Evolutionary conservation across 2,797 vertebrate species (phyloP).

Genomic region (Sphaeramia orbicularis): DNA sequence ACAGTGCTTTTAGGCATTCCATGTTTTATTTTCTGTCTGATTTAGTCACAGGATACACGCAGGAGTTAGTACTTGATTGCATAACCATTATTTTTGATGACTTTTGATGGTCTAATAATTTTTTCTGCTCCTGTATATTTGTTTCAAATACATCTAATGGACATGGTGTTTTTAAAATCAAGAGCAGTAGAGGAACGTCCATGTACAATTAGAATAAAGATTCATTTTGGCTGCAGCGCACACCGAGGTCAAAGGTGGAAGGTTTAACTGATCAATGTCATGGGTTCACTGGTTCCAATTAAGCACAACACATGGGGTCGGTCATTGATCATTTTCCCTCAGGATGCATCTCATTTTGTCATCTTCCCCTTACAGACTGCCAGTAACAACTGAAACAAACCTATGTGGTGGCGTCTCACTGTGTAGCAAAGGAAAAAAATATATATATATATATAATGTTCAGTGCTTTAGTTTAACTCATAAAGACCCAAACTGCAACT

Average conservation of each 20-base stretch:
- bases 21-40: too few species aligned
- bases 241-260: constrained; percentile 45
- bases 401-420: not conserved
- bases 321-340: constrained; percentile 42
- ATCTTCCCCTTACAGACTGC: not conserved
- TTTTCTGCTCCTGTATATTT: too few species aligned
- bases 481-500: too few species aligned
- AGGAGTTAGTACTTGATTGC: too few species aligned
- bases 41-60: too few species aligned
- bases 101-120: too few species aligned
- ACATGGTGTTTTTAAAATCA: not conserved
- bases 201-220: constrained; percentile 4
- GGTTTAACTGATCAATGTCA: constrained; percentile 55
- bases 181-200: not conserved
- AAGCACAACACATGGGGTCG: constrained; percentile 20
- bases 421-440: too few species aligned
- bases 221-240: constrained; percentile 4
- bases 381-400: not conserved
- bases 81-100: too few species aligned
- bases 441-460: too few species aligned
- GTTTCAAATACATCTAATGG: not conserved
- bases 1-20: too few species aligned
- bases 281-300: constrained; percentile 49
- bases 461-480: too few species aligned
- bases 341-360: constrained; percentile 25